Percentiles rank a stretch among this genome's conserved stretches.
Evolutionary conservation across 92 coral and sea anemone genomes (phyloP).

Genomic region (Actinostola sp.): DNA sequence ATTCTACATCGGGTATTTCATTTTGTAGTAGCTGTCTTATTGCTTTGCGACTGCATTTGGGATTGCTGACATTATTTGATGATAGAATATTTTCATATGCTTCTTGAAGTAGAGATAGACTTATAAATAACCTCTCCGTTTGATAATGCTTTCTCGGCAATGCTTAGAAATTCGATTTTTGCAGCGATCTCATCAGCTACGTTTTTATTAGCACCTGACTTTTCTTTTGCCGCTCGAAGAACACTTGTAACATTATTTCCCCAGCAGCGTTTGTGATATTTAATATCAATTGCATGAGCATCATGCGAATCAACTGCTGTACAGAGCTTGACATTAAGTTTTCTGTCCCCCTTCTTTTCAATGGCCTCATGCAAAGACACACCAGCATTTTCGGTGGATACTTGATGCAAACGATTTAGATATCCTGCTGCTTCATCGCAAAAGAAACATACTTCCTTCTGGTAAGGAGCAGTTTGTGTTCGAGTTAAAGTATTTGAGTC

Average conservation of each 20-base stretch:
- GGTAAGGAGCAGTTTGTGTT: constrained; percentile 60
- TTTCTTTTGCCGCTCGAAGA: constrained; percentile 37
- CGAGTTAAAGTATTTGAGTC: constrained; percentile 43
- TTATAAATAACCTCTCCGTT: too few relatives aligned
- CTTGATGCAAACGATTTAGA: constrained; percentile 47
- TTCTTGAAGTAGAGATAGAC: too few relatives aligned
- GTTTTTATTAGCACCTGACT: constrained; percentile 16
- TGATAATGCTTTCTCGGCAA: too few relatives aligned
- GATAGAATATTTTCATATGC: too few relatives aligned
- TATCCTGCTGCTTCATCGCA: constrained; percentile 59
- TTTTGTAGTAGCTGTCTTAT: constrained; percentile 58
- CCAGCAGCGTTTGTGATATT: constrained; percentile 68
- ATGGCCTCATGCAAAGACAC: constrained; percentile 56
- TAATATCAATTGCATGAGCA: constrained; percentile 68
- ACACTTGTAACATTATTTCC: constrained; percentile 55
- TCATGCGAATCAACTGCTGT: constrained; percentile 64
- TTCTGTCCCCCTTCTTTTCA: constrained; percentile 41
- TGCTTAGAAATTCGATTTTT: too few relatives aligned
- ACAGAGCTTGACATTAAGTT: constrained; percentile 54
- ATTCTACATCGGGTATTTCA: constrained; percentile 71
- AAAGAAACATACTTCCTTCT: constrained; percentile 61
- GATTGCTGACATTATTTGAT: too few relatives aligned
- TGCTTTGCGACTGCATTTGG: too few relatives aligned
- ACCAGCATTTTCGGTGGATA: constrained; percentile 59
- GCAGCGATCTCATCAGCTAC: constrained; percentile 50